Evolutionary conservation across 2,888 invertebrate genomes (phyloP), one percentile per base, ranked within the genome.

Genomic region (Xylota sylvarum): DNA sequence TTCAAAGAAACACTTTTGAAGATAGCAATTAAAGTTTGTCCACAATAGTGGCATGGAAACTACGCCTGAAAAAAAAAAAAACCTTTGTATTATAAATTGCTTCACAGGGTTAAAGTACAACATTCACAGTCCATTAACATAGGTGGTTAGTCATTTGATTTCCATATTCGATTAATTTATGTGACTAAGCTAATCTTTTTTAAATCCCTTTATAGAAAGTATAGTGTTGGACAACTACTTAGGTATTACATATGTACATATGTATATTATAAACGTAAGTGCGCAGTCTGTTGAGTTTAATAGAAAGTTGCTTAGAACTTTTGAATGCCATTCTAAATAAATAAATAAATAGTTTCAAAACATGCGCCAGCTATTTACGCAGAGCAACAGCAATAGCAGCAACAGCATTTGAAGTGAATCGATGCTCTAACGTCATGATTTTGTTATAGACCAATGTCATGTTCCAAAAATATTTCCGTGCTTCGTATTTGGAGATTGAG

Each of bases 391-490:
- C 12, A 40, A 4, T 3, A 40, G n/a, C 9, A 5, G 9, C 12
- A 40, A 4, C 12, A 40, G n/a, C 2, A 43, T 43, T 43, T 43
- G 14, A n/a, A 48, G 48, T 48, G 19, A 10, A 23, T 12, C 52
- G 30, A 12, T 0, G 12, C 5, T 52, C 23, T 12, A 27, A 52
- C 30, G 52, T 52, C 52, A 52, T 30, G 52, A 52, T 30, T 52
- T 52, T n/a, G n/a, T 52, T 52, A 6, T 52, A 52, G 52, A 27
- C 27, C 52, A 52, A n/a, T 52, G 52, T 5, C 52, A 52, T 52
- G 9, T 52, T 52, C 52, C 52, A 52, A 52, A 52, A 52, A 52
- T 52, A 52, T 52, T 52, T 52, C 52, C 52, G 52, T 52, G 27
- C n/a, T 23, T 4, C 23, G 50, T 19, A 52, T 52, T 52, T 52